Conservation (phyloP, 2,888 invertebrate genomes). For the Dexiosoma caninum region DNA sequence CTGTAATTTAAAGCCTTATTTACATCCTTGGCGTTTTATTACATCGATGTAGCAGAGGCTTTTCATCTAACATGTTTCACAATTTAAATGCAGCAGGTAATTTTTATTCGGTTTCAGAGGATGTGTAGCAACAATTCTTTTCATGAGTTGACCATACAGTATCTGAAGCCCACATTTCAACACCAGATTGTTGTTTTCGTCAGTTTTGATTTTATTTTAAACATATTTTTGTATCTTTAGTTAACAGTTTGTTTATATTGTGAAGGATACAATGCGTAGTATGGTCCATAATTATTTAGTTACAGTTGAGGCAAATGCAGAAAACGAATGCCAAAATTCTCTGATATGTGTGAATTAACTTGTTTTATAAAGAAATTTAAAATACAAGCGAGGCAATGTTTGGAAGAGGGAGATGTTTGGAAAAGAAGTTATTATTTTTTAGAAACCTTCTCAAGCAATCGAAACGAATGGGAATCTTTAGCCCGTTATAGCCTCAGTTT, state of each 20-base stretch:
- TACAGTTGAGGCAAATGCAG: too few species aligned
- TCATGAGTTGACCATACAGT: background rate
- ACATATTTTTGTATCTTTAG: background rate
- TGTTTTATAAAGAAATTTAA: too few species aligned
- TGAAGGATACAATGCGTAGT: background rate
- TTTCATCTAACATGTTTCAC: conserved; percentile 12
- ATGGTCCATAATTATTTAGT: background rate
- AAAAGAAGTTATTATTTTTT: too few species aligned
- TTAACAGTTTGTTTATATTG: background rate
- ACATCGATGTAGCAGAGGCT: background rate
- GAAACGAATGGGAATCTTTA: too few species aligned
- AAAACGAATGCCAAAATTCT: too few species aligned
- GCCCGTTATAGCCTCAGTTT: too few species aligned
- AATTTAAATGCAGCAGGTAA: background rate
- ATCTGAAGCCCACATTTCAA: conserved; percentile 7
- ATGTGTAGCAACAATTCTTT: background rate
- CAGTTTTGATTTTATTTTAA: background rate
- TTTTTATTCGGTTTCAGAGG: background rate
- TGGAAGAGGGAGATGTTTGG: too few species aligned
- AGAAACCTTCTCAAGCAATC: too few species aligned
- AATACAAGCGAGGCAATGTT: too few species aligned
- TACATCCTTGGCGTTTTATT: background rate
- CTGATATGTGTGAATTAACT: too few species aligned
- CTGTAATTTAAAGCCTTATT: too few species aligned
- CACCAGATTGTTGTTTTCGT: conserved; percentile 14